A percentile compares a stretch with the other conserved stretches of the same genome.
Conservation (phyloP, 2,113 vertebrate genomes). For the Erinaceus europaeus region DNA sequence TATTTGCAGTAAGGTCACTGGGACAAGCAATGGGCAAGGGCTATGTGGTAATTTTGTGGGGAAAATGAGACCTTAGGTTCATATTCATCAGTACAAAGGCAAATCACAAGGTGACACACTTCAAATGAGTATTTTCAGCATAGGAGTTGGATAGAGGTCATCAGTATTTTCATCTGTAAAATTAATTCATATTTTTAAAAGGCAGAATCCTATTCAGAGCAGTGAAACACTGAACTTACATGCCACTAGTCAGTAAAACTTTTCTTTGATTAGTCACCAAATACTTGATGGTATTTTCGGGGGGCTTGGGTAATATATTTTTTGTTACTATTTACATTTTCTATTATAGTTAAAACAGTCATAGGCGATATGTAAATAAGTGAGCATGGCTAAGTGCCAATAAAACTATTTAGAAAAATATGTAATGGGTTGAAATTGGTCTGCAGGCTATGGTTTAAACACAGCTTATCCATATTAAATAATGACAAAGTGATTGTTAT, state of each 20-base stretch:
- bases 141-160: not conserved
- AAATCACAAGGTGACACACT: not conserved
- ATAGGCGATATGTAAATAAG: too few species aligned
- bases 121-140: not conserved
- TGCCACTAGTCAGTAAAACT: not conserved
- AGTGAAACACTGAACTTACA: not conserved
- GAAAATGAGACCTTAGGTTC: not conserved
- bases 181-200: not conserved
- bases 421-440: not conserved
- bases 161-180: not conserved
- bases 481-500: not conserved
- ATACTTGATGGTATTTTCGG: not conserved
- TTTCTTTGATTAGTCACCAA: not conserved
- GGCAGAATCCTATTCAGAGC: not conserved
- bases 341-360: not conserved
- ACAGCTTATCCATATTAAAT: not conserved
- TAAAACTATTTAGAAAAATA: not conserved
- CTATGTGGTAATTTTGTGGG: not conserved
- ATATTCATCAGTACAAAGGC: not conserved
- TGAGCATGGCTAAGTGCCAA: too few species aligned
- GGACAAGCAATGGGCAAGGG: not conserved
- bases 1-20: not conserved
- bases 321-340: not conserved
- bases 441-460: not conserved
- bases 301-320: not conserved